These are phyloP conservation scores for Panagrolaimus sp. DNA, from an alignment of 1,140 invertebrate genomes.

Conservation along the genomic window DNA sequence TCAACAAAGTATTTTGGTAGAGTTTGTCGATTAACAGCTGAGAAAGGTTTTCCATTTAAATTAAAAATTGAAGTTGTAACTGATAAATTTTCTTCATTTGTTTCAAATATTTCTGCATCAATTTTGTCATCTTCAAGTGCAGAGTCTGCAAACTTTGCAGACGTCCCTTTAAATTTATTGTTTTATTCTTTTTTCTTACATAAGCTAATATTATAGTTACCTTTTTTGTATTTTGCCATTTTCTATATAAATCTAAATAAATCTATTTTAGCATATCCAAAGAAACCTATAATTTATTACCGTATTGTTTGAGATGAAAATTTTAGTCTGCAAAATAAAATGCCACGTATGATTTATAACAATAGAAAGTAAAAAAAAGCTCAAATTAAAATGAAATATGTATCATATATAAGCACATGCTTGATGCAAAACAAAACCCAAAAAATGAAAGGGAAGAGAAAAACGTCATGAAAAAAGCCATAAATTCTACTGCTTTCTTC, in stretches of 20 bases:
- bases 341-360: too few species aligned
- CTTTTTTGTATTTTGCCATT: constrained; percentile 16
- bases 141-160: neutral
- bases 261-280: constrained; percentile 9
- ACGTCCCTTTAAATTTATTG: neutral
- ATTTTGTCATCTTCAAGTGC: neutral
- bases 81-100: constrained; percentile 25
- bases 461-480: too few species aligned
- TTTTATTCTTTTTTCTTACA: neutral
- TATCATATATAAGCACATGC: too few species aligned
- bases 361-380: too few species aligned
- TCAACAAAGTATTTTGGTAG: constrained; percentile 52
- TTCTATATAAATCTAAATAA: constrained; percentile 31
- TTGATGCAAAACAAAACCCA: too few species aligned
- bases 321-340: too few species aligned
- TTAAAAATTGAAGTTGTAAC: constrained; percentile 33
- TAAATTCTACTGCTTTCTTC: too few species aligned
- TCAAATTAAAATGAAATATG: too few species aligned
- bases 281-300: too few species aligned
- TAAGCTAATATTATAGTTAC: neutral
- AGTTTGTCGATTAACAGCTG: constrained; percentile 40
- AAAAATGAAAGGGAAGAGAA: too few species aligned
- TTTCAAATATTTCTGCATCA: constrained; percentile 10
- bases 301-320: too few species aligned
- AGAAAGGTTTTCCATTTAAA: constrained; percentile 49